A percentile compares a stretch with the other conserved stretches of the same genome.
These are phyloP conservation scores for Boloria selene DNA, from an alignment of 2,888 invertebrate species.

Conservation along the genomic window DNA sequence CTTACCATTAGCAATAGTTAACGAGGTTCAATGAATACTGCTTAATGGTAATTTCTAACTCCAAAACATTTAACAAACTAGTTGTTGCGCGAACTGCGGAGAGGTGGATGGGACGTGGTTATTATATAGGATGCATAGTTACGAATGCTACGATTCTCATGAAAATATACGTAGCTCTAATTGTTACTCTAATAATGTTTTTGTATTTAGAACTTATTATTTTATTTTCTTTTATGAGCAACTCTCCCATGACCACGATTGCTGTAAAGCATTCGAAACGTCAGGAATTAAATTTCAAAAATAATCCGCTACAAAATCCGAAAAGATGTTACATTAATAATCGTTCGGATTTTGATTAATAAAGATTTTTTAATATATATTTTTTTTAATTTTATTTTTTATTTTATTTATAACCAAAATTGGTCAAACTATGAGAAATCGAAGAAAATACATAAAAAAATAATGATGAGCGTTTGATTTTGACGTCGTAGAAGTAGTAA, in stretches of 20 bases:
- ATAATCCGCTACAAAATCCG: too few species aligned
- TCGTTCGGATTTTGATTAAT: too few species aligned
- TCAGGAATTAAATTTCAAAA: too few species aligned
- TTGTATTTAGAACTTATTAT: background rate
- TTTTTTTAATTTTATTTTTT: too few species aligned
- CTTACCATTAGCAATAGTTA: slow-evolving; percentile 22
- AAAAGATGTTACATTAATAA: too few species aligned
- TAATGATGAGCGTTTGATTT: too few species aligned
- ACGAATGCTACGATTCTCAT: slow-evolving; percentile 12
- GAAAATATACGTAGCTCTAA: slow-evolving; percentile 20
- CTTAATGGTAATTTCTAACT: slow-evolving; percentile 34
- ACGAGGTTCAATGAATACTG: slow-evolving; percentile 33
- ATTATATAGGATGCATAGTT: slow-evolving; percentile 28
- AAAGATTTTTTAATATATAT: too few species aligned
- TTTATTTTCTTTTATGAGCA: too few species aligned
- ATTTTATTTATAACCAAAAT: too few species aligned
- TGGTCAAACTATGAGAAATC: background rate
- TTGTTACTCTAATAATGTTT: slow-evolving; percentile 1
- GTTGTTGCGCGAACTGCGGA: slow-evolving; percentile 34
- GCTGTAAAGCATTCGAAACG: too few species aligned
- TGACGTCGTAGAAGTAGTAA: too few species aligned
- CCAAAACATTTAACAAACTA: slow-evolving; percentile 38
- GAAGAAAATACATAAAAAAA: background rate
- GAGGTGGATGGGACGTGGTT: slow-evolving; percentile 30
- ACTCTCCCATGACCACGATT: too few species aligned